Conservation (phyloP, 2,797 vertebrate genomes). For the Galaxias olidus region DNA sequence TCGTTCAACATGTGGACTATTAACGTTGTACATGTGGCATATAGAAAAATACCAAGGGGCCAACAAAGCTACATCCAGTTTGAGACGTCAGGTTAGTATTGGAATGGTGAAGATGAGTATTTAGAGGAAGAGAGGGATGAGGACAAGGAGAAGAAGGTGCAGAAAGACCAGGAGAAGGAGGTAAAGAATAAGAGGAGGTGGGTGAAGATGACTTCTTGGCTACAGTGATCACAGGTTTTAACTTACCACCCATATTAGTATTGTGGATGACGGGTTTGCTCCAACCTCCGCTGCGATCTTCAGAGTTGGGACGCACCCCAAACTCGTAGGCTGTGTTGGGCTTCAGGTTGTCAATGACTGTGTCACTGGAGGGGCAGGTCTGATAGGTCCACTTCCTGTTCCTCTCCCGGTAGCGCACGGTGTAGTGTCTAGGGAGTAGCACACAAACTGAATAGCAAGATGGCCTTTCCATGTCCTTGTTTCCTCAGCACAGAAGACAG, state of each 20-base stretch:
- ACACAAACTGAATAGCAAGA: constrained; percentile 4
- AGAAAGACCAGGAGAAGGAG: too few species aligned
- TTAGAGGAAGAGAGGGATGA: not conserved
- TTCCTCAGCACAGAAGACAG: not conserved
- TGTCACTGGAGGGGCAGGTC: constrained; percentile 92
- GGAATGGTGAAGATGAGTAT: too few species aligned
- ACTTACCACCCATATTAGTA: constrained; percentile 61
- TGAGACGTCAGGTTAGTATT: too few species aligned
- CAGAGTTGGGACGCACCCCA: constrained; percentile 84
- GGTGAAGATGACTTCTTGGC: not conserved
- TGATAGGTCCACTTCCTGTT: constrained; percentile 94
- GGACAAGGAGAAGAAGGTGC: not conserved
- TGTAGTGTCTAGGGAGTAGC: constrained; percentile 67
- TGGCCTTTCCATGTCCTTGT: not conserved
- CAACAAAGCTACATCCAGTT: too few species aligned
- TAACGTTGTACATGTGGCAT: too few species aligned
- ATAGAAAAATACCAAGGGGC: too few species aligned
- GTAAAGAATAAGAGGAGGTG: too few species aligned
- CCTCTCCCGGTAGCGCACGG: constrained; percentile 87
- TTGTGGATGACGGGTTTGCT: constrained; percentile 88
- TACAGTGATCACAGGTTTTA: too few species aligned
- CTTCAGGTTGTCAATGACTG: constrained; percentile 89
- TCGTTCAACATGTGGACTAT: constrained; percentile 13
- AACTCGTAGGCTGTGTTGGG: constrained; percentile 92
- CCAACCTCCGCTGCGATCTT: constrained; percentile 82